A percentile compares a stretch with the other conserved stretches of the same genome.
Conservation (phyloP, 53 echinoderm and acorn worm species). For the Henricia sp. region DNA sequence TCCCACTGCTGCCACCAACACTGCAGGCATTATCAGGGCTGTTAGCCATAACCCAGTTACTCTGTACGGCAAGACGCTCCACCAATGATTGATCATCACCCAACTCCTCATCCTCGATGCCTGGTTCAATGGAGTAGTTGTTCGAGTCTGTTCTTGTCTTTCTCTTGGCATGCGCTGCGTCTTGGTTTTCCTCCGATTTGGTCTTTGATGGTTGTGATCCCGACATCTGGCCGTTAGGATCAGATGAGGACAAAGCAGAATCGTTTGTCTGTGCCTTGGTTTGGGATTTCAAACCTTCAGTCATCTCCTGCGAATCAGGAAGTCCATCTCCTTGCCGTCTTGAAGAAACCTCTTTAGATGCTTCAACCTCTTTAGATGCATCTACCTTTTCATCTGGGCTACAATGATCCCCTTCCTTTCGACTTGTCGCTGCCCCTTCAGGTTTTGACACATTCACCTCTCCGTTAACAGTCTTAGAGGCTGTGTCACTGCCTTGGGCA, state of each 20-base stretch:
- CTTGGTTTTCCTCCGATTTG: neutral
- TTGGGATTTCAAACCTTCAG: neutral
- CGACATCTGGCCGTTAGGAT: neutral
- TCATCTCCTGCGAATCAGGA: too few relatives aligned
- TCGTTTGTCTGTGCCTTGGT: neutral
- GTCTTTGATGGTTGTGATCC: neutral
- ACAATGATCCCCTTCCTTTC: neutral
- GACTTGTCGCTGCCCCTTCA: neutral
- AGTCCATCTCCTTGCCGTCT: neutral
- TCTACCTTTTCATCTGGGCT: neutral
- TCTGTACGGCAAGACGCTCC: conserved; percentile 16
- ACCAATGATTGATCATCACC: conserved; percentile 16
- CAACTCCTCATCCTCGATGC: conserved; percentile 32
- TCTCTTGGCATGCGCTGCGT: neutral
- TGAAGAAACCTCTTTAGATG: neutral
- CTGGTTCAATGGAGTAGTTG: conserved; percentile 18
- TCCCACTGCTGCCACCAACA: neutral
- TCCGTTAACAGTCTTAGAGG: neutral
- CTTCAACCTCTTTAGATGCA: neutral
- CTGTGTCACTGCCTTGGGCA: neutral
- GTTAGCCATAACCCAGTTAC: conserved; percentile 55
- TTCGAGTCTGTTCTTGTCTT: neutral
- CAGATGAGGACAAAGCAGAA: neutral
- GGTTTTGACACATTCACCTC: neutral
- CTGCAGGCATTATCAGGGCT: conserved; percentile 21